phyloP scores from a whole-genome alignment of 2,113 vertebrate genomes.

The Tetrao urogallus region DNA sequence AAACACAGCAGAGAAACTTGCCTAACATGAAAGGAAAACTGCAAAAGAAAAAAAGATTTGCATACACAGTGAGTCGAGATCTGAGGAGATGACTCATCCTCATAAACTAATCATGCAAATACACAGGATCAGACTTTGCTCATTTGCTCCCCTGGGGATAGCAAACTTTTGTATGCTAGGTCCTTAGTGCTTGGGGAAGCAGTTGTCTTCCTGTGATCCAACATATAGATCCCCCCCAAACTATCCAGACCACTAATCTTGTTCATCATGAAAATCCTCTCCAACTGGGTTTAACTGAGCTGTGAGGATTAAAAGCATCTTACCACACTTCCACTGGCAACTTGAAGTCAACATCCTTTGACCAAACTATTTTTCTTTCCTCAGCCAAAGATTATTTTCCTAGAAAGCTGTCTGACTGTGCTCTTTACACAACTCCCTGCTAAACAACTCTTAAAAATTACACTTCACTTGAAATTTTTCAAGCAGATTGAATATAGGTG shows the following conservation, averaged over 20 bases:
- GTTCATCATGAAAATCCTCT: background rate
- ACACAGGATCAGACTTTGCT: background rate
- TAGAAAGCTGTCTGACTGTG: conserved; percentile 35
- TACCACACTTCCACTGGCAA: background rate
- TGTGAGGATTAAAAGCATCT: background rate
- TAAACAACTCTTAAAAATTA: background rate
- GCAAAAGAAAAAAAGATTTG: background rate
- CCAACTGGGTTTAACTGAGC: background rate
- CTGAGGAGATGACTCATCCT: conserved; percentile 10
- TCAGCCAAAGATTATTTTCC: conserved; percentile 42
- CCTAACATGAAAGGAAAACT: background rate
- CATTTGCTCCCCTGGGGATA: background rate
- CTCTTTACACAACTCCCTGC: background rate
- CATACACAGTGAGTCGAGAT: background rate
- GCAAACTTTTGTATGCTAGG: background rate
- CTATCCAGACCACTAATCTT: background rate
- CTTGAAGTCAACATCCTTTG: conserved; percentile 2
- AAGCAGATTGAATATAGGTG: background rate
- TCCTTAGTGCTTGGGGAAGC: background rate
- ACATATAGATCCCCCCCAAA: accelerated
- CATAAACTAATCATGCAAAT: background rate
- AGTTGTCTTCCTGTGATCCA: background rate
- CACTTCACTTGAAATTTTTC: background rate
- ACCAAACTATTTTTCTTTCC: conserved; percentile 40
- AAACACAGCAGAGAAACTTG: background rate